A percentile compares a stretch with the other conserved stretches of the same genome.
Conservation (phyloP, 1,140 invertebrate genomes). For the Sitobion miscanthi region DNA sequence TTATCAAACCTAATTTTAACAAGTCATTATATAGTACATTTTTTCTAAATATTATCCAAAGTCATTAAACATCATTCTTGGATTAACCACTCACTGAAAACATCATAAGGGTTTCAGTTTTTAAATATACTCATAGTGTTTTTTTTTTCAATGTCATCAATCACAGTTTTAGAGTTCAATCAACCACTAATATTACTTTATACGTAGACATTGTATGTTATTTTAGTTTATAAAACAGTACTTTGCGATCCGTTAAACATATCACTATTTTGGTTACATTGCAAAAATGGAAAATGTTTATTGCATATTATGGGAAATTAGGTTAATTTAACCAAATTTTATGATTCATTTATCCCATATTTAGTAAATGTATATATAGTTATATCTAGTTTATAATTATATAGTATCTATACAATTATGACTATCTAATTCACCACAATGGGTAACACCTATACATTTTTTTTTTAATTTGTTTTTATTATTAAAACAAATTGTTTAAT, state of each 20-base stretch:
- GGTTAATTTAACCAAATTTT: neutral
- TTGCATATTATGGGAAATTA: neutral
- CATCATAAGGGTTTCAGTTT: neutral
- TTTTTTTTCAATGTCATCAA: constrained; percentile 4
- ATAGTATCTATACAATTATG: neutral
- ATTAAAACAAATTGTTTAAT: neutral
- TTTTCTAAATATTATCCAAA: neutral
- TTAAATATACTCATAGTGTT: neutral
- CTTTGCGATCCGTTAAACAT: neutral
- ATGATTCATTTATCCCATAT: no score
- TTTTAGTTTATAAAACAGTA: neutral
- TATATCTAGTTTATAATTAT: no score
- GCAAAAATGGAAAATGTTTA: neutral
- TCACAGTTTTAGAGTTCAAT: constrained; percentile 16
- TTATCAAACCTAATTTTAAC: neutral
- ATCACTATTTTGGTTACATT: neutral
- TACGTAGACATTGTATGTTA: neutral
- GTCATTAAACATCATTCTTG: constrained; percentile 15
- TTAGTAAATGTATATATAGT: neutral
- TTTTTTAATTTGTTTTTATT: no score
- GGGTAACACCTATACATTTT: no score
- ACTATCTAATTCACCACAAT: neutral
- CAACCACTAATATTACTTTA: neutral
- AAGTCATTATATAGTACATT: neutral
- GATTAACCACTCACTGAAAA: neutral